phyloP scores from a whole-genome alignment of 1,140 invertebrate species.

The Drosophila jambulina region DNA sequence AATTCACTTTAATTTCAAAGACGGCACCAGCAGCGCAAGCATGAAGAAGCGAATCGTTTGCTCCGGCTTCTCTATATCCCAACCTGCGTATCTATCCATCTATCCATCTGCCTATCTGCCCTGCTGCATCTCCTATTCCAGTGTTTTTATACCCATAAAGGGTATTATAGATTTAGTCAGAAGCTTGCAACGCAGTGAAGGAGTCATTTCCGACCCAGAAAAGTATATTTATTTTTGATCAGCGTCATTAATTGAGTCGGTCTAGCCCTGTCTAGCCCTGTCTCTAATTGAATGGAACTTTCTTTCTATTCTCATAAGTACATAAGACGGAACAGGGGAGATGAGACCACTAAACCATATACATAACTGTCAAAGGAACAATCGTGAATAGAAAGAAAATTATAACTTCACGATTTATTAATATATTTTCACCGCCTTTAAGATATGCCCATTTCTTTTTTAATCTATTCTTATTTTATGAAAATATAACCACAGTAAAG shows the following conservation, averaged over 20 bases:
- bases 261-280: too few relatives aligned
- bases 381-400: too few relatives aligned
- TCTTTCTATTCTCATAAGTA: neutral
- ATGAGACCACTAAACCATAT: too few relatives aligned
- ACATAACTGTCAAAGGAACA: too few relatives aligned
- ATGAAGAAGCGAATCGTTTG: conserved; percentile 12
- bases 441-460: too few relatives aligned
- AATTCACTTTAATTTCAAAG: conserved; percentile 63
- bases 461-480: too few relatives aligned
- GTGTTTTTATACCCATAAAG: neutral
- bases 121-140: conserved; percentile 5
- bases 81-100: neutral
- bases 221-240: neutral
- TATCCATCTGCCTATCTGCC: conserved; percentile 1
- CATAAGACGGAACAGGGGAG: neutral
- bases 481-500: too few relatives aligned
- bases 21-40: conserved; percentile 22
- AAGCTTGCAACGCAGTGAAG: neutral
- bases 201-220: neutral
- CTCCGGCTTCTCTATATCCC: conserved; percentile 3
- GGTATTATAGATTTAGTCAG: neutral
- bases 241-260: neutral
- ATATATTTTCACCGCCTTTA: too few relatives aligned
- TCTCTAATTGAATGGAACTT: too few relatives aligned
- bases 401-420: too few relatives aligned